Evolutionary conservation across 2,797 vertebrate genomes (phyloP).

Genomic region (Phataginus tetradactyla): DNA sequence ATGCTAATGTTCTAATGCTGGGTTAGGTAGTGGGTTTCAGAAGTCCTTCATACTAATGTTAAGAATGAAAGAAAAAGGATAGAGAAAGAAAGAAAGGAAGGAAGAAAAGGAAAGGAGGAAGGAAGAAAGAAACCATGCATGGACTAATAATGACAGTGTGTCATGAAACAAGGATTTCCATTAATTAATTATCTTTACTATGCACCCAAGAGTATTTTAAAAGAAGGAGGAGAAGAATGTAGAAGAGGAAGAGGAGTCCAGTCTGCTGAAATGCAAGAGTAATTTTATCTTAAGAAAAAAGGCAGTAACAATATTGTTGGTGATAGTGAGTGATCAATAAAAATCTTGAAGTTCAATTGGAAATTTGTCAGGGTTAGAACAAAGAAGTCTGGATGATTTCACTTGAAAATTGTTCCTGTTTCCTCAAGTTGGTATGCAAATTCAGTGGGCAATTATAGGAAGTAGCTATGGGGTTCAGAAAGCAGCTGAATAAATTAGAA

Average conservation of each 20-base stretch:
- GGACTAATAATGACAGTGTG: not conserved
- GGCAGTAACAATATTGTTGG: not conserved
- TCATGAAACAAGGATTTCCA: not conserved
- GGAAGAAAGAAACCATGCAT: no score
- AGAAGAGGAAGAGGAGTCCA: not conserved
- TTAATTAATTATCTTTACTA: not conserved
- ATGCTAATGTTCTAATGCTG: not conserved
- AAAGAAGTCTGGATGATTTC: not conserved
- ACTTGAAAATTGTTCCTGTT: not conserved
- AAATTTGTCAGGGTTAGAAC: not conserved
- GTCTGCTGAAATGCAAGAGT: not conserved
- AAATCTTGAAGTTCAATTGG: not conserved
- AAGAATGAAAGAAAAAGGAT: not conserved
- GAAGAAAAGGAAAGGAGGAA: not conserved
- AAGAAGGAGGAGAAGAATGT: not conserved
- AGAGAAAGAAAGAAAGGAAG: no score
- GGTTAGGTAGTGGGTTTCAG: not conserved
- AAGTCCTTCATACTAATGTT: not conserved
- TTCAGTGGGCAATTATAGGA: not conserved
- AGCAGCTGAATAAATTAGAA: slow-evolving; percentile 61
- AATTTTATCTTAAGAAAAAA: not conserved
- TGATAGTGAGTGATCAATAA: not conserved
- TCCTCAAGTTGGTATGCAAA: slow-evolving; percentile 34
- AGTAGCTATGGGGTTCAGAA: not conserved
- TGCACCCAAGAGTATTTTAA: not conserved